Evolutionary conservation across 1,140 invertebrate species (phyloP).

Genomic region (Paraescarpia echinospica): DNA sequence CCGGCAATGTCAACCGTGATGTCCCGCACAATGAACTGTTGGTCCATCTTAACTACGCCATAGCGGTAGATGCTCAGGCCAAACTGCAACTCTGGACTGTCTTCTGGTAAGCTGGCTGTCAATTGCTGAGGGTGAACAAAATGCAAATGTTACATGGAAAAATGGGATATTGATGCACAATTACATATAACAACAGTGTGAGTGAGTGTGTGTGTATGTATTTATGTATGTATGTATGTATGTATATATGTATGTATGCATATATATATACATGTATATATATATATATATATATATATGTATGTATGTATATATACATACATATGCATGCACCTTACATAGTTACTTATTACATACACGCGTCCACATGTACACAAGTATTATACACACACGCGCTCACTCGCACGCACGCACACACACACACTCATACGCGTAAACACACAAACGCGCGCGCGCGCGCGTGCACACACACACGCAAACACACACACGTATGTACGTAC

Average conservation of each 20-base stretch:
- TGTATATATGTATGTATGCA: background rate
- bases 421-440: no score
- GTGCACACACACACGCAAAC: no score
- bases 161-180: no score
- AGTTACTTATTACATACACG: no score
- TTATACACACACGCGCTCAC: no score
- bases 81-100: constrained; percentile 44
- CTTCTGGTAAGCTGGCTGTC: constrained; percentile 34
- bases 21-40: constrained; percentile 35
- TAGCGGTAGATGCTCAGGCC: constrained; percentile 38
- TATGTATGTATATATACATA: background rate
- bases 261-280: no score
- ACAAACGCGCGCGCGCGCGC: no score
- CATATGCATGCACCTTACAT: background rate
- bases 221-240: background rate
- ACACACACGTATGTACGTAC: background rate
- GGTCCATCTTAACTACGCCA: constrained; percentile 35
- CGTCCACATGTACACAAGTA: no score
- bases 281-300: background rate
- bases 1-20: constrained; percentile 39
- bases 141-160: background rate
- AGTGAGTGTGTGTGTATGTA: no score
- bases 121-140: constrained; percentile 33
- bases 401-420: no score
- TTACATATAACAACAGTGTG: no score